Percentiles rank a stretch among this genome's conserved stretches.
phyloP scores from a whole-genome alignment of 1,140 invertebrate species.

The Vanessa atalanta region DNA sequence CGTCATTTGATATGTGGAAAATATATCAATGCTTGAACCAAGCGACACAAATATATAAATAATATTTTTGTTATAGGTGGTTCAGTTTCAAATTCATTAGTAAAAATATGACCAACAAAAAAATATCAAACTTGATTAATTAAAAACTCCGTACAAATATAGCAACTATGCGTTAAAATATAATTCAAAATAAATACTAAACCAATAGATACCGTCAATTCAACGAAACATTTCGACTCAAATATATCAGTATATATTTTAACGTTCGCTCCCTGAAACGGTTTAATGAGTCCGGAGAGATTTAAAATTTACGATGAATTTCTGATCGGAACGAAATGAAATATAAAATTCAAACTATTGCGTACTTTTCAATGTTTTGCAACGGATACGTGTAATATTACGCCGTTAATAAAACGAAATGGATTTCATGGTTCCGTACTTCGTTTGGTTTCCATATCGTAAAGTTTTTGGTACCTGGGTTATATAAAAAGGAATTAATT shows the following conservation, averaged over 20 bases:
- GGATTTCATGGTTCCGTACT: too few relatives aligned
- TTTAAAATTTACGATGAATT: constrained; percentile 23
- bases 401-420: background rate
- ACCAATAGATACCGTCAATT: constrained; percentile 14
- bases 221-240: constrained; percentile 8
- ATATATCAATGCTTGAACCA: too few relatives aligned
- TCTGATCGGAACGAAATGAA: constrained; percentile 11
- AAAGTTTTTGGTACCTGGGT: too few relatives aligned
- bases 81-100: too few relatives aligned
- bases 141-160: background rate
- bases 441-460: too few relatives aligned
- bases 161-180: background rate
- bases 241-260: constrained; percentile 16
- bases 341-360: constrained; percentile 26
- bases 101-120: too few relatives aligned
- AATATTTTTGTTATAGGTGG: background rate
- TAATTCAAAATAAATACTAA: background rate
- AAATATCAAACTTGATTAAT: background rate
- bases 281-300: constrained; percentile 22
- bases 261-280: background rate
- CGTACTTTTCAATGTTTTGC: constrained; percentile 1
- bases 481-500: too few relatives aligned
- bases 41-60: background rate
- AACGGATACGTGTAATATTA: background rate
- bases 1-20: too few relatives aligned